Conservation (phyloP, 2,888 invertebrate species). For the Azorinus chamasolen region DNA sequence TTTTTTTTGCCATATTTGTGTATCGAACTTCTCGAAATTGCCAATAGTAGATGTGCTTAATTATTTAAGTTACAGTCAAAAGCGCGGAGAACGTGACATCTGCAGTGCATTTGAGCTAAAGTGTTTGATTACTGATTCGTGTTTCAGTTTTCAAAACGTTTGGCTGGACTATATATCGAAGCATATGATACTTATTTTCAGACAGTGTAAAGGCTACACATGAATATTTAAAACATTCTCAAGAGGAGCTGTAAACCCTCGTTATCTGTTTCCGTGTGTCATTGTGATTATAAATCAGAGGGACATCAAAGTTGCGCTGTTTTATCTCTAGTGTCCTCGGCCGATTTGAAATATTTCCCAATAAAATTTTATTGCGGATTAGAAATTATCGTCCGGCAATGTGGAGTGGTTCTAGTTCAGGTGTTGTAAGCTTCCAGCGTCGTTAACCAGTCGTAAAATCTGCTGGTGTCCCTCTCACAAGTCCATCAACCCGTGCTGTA, state of each 20-base stretch:
- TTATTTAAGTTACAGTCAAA: too few species aligned
- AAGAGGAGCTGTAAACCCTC: slow-evolving; percentile 44
- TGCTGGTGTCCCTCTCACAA: background rate
- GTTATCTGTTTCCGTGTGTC: slow-evolving; percentile 62
- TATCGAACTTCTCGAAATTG: too few species aligned
- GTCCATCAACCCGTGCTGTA: background rate
- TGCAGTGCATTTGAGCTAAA: too few species aligned
- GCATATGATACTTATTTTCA: too few species aligned
- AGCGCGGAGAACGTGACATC: too few species aligned
- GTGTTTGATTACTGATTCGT: too few species aligned
- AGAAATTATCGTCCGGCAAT: slow-evolving; percentile 45
- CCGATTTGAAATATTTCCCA: slow-evolving; percentile 71
- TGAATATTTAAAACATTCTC: slow-evolving; percentile 32
- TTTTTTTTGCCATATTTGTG: too few species aligned
- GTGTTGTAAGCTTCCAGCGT: slow-evolving; percentile 30
- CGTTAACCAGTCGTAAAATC: slow-evolving; percentile 22
- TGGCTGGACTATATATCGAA: too few species aligned
- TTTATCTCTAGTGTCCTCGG: slow-evolving; percentile 67
- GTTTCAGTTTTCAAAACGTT: too few species aligned
- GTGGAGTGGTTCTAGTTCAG: slow-evolving; percentile 29
- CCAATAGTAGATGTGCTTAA: too few species aligned
- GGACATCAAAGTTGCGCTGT: slow-evolving; percentile 67
- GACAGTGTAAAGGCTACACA: too few species aligned
- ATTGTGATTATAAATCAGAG: slow-evolving; percentile 70
- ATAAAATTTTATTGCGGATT: slow-evolving; percentile 72